These are phyloP conservation scores for Tetragonisca angustula DNA, from an alignment of 2,888 invertebrate species.

Conservation along the genomic window DNA sequence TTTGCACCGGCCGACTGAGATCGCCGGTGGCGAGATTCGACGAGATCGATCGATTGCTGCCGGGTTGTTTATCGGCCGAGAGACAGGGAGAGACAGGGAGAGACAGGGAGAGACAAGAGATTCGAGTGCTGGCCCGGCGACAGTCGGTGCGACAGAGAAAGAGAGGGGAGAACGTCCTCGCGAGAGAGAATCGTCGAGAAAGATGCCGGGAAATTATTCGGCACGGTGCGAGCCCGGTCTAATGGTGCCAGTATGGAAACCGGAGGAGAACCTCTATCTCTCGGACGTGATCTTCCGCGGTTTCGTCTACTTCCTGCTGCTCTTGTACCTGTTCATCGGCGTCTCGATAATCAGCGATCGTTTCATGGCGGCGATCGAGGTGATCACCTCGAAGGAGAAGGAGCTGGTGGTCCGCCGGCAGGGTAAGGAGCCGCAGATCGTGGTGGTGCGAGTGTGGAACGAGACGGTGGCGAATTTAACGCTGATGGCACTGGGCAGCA, in stretches of 20 bases:
- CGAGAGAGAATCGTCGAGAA: constrained; percentile 31
- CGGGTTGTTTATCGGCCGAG: too few species aligned
- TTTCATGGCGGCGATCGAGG: constrained; percentile 99
- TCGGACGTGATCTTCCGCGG: constrained; percentile 94
- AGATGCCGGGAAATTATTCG: constrained; percentile 80
- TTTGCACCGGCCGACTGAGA: too few species aligned
- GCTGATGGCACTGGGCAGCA: constrained; percentile 99
- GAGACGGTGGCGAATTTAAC: constrained; percentile 99
- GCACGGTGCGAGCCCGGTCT: constrained; percentile 92
- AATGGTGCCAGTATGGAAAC: constrained; percentile 94
- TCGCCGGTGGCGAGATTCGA: too few species aligned
- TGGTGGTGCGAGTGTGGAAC: constrained; percentile 99
- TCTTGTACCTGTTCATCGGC: constrained; percentile 98
- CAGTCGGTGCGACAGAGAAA: too few species aligned
- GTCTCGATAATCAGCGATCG: constrained; percentile 99
- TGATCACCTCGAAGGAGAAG: constrained; percentile 98
- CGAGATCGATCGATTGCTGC: too few species aligned
- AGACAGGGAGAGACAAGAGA: too few species aligned
- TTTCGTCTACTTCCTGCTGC: constrained; percentile 93
- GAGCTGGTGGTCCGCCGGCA: constrained; percentile 96
- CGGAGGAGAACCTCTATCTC: constrained; percentile 90
- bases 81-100: too few species aligned
- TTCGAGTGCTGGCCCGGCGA: too few species aligned
- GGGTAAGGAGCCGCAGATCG: constrained; percentile 93
- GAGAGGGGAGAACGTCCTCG: not conserved